Evolutionary conservation across 2,888 invertebrate species (phyloP).

Genomic region (Tachina lurida): DNA sequence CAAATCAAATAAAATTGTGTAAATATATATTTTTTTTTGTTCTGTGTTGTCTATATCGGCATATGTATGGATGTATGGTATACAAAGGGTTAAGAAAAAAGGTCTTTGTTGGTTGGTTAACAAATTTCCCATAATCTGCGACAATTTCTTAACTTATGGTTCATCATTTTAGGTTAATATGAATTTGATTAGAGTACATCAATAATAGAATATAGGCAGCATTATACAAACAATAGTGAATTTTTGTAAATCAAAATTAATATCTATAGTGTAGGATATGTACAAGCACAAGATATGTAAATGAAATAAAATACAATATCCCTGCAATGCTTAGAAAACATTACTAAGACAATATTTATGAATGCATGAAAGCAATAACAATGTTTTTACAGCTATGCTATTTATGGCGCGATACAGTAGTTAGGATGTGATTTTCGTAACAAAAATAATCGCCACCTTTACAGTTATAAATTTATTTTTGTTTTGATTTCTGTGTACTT

Average conservation of each 20-base stretch:
- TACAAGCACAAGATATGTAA: no score
- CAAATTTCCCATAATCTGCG: conserved; percentile 70
- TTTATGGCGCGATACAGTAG: no score
- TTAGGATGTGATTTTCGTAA: no score
- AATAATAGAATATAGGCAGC: neutral
- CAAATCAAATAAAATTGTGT: conserved; percentile 42
- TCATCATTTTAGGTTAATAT: conserved; percentile 66
- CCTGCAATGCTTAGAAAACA: no score
- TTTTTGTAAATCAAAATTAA: conserved; percentile 44
- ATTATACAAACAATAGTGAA: neutral
- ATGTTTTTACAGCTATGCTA: no score
- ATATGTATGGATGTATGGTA: neutral
- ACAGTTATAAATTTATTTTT: no score
- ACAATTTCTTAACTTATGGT: conserved; percentile 70
- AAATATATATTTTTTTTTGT: neutral
- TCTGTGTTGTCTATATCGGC: conserved; percentile 9
- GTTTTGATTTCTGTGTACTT: no score
- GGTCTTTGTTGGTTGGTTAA: conserved; percentile 58
- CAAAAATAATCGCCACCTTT: no score
- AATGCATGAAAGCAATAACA: no score
- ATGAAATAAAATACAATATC: no score
- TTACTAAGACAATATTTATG: no score
- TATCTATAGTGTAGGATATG: no score
- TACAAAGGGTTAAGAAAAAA: conserved; percentile 51
- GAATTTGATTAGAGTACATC: conserved; percentile 60